Evolutionary conservation across 2,888 invertebrate genomes (phyloP).

Genomic region (Ormyrus pomaceus): DNA sequence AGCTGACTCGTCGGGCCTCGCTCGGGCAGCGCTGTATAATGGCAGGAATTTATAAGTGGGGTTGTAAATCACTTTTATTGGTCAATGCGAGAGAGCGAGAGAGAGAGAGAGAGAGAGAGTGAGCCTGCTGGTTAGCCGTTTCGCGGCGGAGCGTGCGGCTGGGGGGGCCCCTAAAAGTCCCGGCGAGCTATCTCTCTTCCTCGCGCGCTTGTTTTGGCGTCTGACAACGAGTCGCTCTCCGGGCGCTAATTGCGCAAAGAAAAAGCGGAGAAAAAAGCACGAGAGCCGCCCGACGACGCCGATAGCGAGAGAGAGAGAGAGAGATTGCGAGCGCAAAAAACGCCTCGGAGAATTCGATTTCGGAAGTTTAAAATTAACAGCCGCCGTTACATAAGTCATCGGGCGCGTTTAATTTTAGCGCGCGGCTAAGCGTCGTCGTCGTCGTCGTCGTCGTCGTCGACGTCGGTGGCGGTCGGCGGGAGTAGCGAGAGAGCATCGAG

Average conservation of each 20-base stretch:
- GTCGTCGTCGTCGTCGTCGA: too few relatives aligned
- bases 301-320: too few relatives aligned
- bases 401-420: too few relatives aligned
- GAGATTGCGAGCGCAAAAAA: too few relatives aligned
- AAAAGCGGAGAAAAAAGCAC: not conserved
- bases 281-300: too few relatives aligned
- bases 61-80: slow-evolving; percentile 45
- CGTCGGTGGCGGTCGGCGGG: not conserved
- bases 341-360: too few relatives aligned
- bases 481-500: slow-evolving; percentile 5
- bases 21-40: slow-evolving; percentile 5
- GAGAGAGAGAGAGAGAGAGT: not conserved
- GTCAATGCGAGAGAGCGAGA: slow-evolving; percentile 2
- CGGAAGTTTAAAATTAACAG: too few relatives aligned
- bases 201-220: not conserved
- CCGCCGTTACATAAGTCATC: too few relatives aligned
- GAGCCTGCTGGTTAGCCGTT: too few relatives aligned
- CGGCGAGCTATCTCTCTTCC: too few relatives aligned
- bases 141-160: not conserved
- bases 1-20: too few relatives aligned
- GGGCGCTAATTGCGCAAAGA: not conserved
- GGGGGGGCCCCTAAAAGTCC: not conserved
- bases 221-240: not conserved
- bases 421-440: too few relatives aligned
- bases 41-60: slow-evolving; percentile 41